Conservation (phyloP, 2,888 invertebrate species). For the Falcaria lacertinaria region DNA sequence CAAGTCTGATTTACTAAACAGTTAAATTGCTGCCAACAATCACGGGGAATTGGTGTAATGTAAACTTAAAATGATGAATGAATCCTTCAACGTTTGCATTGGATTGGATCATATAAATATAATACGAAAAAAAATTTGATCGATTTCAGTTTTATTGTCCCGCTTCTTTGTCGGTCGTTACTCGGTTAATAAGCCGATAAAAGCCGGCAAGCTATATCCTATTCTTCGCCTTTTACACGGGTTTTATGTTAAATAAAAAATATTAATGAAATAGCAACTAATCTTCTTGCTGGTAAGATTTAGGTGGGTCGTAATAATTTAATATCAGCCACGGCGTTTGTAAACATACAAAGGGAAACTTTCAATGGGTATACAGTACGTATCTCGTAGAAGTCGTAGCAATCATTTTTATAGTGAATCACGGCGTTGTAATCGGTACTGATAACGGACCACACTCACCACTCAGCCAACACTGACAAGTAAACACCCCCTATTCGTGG, state of each 20-base stretch:
- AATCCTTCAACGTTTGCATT: background rate
- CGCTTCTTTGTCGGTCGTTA: background rate
- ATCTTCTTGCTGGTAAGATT: too few relatives aligned
- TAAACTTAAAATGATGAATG: slow-evolving; percentile 4
- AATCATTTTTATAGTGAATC: slow-evolving; percentile 31
- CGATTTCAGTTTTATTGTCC: background rate
- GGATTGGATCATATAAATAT: background rate
- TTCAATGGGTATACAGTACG: slow-evolving; percentile 16
- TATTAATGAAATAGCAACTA: too few relatives aligned
- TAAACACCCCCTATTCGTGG: slow-evolving; percentile 43
- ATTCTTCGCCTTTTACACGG: too few relatives aligned
- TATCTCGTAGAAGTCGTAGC: slow-evolving; percentile 13
- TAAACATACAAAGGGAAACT: slow-evolving; percentile 22
- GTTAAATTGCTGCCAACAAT: slow-evolving; percentile 23
- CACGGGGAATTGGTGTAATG: slow-evolving; percentile 13
- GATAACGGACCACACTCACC: slow-evolving; percentile 41
- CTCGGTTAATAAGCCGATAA: background rate
- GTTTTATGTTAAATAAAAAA: too few relatives aligned
- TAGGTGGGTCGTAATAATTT: slow-evolving; percentile 15
- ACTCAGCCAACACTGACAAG: slow-evolving; percentile 40
- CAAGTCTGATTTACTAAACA: slow-evolving; percentile 36
- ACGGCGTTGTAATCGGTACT: slow-evolving; percentile 39
- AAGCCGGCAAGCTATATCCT: too few relatives aligned
- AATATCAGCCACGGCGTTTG: too few relatives aligned
- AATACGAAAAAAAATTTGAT: background rate